Conservation (phyloP, 2,797 vertebrate species). For the Nothura maculosa region DNA sequence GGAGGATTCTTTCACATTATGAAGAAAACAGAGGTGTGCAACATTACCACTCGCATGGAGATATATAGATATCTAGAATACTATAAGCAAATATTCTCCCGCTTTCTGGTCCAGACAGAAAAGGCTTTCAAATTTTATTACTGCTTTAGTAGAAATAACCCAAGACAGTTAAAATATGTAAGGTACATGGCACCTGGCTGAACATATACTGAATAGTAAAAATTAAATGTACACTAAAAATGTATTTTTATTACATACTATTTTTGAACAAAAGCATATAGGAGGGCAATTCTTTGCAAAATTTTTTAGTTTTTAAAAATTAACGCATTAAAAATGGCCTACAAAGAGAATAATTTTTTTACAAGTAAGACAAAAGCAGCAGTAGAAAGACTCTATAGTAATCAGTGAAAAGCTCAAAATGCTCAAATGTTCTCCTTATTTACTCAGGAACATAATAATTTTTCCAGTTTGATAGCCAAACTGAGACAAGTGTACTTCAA, state of each 20-base stretch:
- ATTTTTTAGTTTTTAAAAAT: background rate
- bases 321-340: background rate
- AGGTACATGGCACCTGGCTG: background rate
- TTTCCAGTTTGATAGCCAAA: background rate
- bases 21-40: background rate
- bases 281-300: background rate
- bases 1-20: background rate
- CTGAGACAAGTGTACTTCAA: background rate
- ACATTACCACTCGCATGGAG: background rate
- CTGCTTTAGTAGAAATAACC: background rate
- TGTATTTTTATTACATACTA: background rate
- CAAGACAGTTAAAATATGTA: background rate
- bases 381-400: background rate
- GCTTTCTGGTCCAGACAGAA: background rate
- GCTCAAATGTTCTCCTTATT: background rate
- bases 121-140: background rate
- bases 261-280: background rate
- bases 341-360: background rate
- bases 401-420: background rate
- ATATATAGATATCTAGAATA: background rate
- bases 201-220: background rate
- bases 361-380: background rate
- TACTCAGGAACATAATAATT: background rate
- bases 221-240: background rate
- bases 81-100: background rate